phyloP scores from a whole-genome alignment of 2,888 invertebrate genomes.

The Nemurella pictetii region DNA sequence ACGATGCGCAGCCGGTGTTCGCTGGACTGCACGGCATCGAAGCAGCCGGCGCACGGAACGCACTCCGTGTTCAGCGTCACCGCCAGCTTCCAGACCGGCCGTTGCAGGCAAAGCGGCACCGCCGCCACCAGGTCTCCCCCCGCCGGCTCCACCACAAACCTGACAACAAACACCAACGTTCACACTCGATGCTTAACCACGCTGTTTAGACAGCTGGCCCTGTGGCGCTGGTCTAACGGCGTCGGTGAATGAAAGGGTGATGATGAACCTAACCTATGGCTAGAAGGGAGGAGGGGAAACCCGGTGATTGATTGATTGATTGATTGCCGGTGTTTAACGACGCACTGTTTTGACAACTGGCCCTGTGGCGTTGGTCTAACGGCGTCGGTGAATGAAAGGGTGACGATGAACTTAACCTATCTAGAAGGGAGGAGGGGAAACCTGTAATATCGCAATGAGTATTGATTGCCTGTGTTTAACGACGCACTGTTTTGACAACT shows the following conservation, averaged over 20 bases:
- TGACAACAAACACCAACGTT: constrained; percentile 53
- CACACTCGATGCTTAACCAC: constrained; percentile 80
- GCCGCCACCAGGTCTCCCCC: constrained; percentile 82
- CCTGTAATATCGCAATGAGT: no score
- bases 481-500: no score
- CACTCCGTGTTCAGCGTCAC: not conserved
- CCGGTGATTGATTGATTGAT: not conserved
- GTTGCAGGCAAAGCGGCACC: constrained; percentile 75
- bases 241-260: constrained; percentile 75
- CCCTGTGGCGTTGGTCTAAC: no score
- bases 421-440: no score
- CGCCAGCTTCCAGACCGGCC: constrained; percentile 80
- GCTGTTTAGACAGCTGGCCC: no score
- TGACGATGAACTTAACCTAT: no score
- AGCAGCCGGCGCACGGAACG: not conserved
- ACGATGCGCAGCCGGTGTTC: constrained; percentile 79
- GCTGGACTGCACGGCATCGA: constrained; percentile 32
- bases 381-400: no score
- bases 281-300: not conserved
- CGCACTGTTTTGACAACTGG: no score
- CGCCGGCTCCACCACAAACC: constrained; percentile 74
- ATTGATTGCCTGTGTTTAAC: no score
- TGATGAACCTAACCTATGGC: not conserved
- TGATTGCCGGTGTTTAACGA: no score
- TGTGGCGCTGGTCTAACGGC: no score